phyloP scores from a whole-genome alignment of 2,888 invertebrate species.

The Drosophila mulleri region DNA sequence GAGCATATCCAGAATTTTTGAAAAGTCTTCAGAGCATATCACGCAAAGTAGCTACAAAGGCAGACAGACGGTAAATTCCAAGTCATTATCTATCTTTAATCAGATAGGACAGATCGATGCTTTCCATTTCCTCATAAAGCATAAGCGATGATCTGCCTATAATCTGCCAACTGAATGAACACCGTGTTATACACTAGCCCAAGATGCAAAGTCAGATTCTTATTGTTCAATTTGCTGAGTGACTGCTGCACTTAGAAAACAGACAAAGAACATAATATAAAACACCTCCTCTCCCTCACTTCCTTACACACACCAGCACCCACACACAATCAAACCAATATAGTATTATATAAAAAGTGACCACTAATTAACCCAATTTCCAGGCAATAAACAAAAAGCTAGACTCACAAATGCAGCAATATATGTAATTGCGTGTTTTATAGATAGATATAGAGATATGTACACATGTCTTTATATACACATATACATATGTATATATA shows the following conservation, averaged over 20 bases:
- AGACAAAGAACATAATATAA: neutral
- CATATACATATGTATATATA: neutral
- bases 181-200: no score
- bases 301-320: neutral
- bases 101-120: neutral
- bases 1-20: neutral
- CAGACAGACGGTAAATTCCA: no score
- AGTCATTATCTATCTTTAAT: no score
- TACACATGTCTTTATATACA: neutral
- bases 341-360: slow-evolving; percentile 63
- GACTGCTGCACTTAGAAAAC: slow-evolving; percentile 1
- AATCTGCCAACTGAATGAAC: neutral
- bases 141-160: no score
- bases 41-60: no score
- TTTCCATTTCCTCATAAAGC: no score
- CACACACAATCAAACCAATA: slow-evolving; percentile 11
- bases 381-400: slow-evolving; percentile 40
- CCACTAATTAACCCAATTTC: slow-evolving; percentile 78
- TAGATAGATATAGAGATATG: slow-evolving; percentile 10
- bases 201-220: neutral
- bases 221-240: slow-evolving; percentile 1
- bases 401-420: slow-evolving; percentile 47
- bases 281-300: neutral
- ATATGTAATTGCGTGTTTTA: slow-evolving; percentile 31
- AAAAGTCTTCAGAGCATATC: neutral